Evolutionary conservation across 2,113 vertebrate genomes (phyloP), one percentile per base, ranked within the genome.

Genomic region (Antidorcas marsupialis): DNA sequence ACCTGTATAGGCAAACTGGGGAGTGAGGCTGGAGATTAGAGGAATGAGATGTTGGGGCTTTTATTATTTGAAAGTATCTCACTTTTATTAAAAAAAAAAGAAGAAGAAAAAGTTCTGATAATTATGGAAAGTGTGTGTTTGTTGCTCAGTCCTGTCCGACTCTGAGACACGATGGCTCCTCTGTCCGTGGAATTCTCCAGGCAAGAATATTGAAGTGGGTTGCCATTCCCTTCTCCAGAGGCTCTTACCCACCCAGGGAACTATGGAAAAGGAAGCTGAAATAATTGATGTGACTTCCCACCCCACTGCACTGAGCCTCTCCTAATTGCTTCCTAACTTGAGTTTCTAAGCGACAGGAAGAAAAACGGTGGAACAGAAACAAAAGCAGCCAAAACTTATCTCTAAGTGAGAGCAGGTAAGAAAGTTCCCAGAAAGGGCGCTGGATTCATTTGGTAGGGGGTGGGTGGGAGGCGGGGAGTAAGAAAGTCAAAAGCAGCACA

Each of bases 391-490:
- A n/a, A 62, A 87, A 83, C 15, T 27, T 64, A 47, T 55, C 25
- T 89, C 36, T 39, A 30, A 45, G 47, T 3, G 79, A 71, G 43
- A 11, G 1, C 21, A 47, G 33, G 45, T 10, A 33, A 43, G 21
- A 19, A 89, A 94, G 53, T 97, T 91, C 59, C 47, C 16, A 79
- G 67, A 86, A 78, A 25, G 21, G 15, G 17, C 23, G 19, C 43
- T 16, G 8, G 33, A 3, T 76, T 21, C 33, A 28, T 33, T 0
- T 12, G n/a, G 57, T 19, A 74, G 23, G 39, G 2, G 50, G 27
- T 21, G 39, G 21, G 45, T 7, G 7, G 6, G 43, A 1, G 7
- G 45, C 2, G 45, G 45, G 45, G 45, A 2, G 25, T 3, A 12
- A n/a, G 36, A 16, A 50, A 30, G 19, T 59, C 13, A 3, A 47